Evolutionary conservation across 2,888 invertebrate species (phyloP), one percentile per base, ranked within the genome.

Genomic region (Erebia ligea): DNA sequence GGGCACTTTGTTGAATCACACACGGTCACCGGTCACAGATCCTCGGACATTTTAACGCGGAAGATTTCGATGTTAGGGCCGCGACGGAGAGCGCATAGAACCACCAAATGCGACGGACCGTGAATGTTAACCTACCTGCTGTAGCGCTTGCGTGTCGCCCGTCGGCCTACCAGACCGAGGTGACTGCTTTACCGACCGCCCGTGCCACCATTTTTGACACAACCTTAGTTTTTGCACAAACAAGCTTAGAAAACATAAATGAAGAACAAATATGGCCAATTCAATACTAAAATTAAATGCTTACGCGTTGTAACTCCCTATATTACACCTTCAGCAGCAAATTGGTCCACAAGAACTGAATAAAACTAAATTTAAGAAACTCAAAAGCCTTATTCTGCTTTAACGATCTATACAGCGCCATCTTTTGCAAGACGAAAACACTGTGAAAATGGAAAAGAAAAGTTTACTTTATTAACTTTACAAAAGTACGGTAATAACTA

Each of bases 111-210:
- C 92, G 90, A 83, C 88, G 84, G 91, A 92, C 86, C 93, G 91
- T 92, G 86, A 91, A 91, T 85, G 85, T 87, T 92, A 92, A 92
- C 93, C 92, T 92, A 92, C 92, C 93, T 92, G 92, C 83, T 92
- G 92, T 84, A 84, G 87, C 90, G 91, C 88, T 90, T 90, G 92
- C 93, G 92, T 93, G 93, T 93, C 91, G 86, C 82, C 81, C 71
- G 77, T 76, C 83, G 78, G 83, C 81, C 80, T 84, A 84, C 82
- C 86, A 83, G 85, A 84, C 87, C 87, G 85, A 80, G 78, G 79
- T 78, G 75, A 74, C 90, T 86, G 86, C 82, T 90, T 83, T 86
- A 88, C 86, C 92, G 90, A 92, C 90, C 64, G 72, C 52, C 73
- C 75, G 74, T 73, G 78, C 85, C 86, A 87, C 89, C 86, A 87